A percentile compares a stretch with the other conserved stretches of the same genome.
phyloP scores from a whole-genome alignment of 2,113 vertebrate species.

The Tupaia tana region DNA sequence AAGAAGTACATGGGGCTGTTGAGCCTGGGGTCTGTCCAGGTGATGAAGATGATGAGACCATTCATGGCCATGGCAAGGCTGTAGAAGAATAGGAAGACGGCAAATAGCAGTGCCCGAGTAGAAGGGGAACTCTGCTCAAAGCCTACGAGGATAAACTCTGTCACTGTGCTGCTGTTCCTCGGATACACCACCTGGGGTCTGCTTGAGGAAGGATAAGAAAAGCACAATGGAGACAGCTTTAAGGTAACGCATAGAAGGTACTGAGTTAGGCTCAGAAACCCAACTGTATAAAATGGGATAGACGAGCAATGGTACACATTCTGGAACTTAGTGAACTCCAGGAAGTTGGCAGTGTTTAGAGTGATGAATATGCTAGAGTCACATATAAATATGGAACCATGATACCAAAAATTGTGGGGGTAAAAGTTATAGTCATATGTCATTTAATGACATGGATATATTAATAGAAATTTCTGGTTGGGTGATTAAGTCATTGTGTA shows the following conservation, averaged over 20 bases:
- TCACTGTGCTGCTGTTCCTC: constrained; percentile 13
- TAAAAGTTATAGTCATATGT: too few species aligned
- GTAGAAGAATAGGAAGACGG: constrained; percentile 60
- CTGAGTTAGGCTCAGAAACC: neutral
- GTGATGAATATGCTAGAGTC: too few species aligned
- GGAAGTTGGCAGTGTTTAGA: neutral
- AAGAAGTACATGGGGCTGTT: constrained; percentile 70
- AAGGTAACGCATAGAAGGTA: neutral
- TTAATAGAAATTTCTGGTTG: too few species aligned
- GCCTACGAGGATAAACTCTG: constrained; percentile 66
- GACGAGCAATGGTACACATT: neutral
- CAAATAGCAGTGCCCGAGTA: constrained; percentile 16
- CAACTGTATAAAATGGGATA: neutral
- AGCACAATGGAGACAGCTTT: neutral
- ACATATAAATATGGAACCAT: too few species aligned
- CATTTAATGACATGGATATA: too few species aligned
- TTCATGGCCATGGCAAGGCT: constrained; percentile 67
- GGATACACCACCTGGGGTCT: neutral
- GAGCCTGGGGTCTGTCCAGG: constrained; percentile 62
- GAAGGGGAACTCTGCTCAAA: constrained; percentile 56
- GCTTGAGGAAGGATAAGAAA: neutral
- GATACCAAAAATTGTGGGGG: too few species aligned
- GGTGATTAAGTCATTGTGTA: too few species aligned
- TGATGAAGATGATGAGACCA: constrained; percentile 68
- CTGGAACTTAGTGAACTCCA: neutral